Evolutionary conservation across 1,140 invertebrate genomes (phyloP).

Genomic region (Drosophila nasuta): DNA sequence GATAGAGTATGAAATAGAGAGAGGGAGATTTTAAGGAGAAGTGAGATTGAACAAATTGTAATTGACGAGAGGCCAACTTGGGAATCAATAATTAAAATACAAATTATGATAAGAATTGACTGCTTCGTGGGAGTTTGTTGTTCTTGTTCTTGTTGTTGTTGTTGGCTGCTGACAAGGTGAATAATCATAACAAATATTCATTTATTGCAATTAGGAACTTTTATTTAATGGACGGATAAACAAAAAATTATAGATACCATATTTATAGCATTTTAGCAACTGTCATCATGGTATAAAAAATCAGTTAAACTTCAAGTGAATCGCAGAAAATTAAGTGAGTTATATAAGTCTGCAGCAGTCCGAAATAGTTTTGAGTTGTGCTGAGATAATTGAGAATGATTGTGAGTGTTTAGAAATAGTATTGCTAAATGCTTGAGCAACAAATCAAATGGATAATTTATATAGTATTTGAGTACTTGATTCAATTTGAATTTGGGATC

Average conservation of each 20-base stretch:
- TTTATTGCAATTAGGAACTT: slow-evolving; percentile 83
- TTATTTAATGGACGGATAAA: slow-evolving; percentile 82
- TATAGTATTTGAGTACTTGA: slow-evolving; percentile 11
- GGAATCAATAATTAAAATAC: slow-evolving; percentile 25
- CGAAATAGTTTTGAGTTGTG: slow-evolving; percentile 19
- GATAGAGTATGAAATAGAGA: slow-evolving; percentile 3
- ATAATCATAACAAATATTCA: slow-evolving; percentile 70
- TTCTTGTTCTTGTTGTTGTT: slow-evolving; percentile 47
- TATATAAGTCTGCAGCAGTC: slow-evolving; percentile 7
- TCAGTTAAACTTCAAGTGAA: not conserved
- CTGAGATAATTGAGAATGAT: slow-evolving; percentile 19
- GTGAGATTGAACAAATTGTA: slow-evolving; percentile 33
- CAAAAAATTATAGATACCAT: slow-evolving; percentile 72
- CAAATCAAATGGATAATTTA: slow-evolving; percentile 45
- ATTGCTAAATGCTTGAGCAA: slow-evolving; percentile 42
- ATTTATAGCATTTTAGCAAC: slow-evolving; percentile 4
- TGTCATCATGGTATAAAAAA: slow-evolving; percentile 8
- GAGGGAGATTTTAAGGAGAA: no score
- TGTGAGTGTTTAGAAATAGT: not conserved
- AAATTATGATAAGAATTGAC: slow-evolving; percentile 47
- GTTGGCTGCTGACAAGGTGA: slow-evolving; percentile 51
- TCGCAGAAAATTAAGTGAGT: slow-evolving; percentile 10
- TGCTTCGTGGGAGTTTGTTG: slow-evolving; percentile 48
- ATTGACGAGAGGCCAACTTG: slow-evolving; percentile 73
- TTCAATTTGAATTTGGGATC: slow-evolving; percentile 3